phyloP scores from a whole-genome alignment of 2,113 vertebrate genomes.

The Ariopsis seemanni region DNA sequence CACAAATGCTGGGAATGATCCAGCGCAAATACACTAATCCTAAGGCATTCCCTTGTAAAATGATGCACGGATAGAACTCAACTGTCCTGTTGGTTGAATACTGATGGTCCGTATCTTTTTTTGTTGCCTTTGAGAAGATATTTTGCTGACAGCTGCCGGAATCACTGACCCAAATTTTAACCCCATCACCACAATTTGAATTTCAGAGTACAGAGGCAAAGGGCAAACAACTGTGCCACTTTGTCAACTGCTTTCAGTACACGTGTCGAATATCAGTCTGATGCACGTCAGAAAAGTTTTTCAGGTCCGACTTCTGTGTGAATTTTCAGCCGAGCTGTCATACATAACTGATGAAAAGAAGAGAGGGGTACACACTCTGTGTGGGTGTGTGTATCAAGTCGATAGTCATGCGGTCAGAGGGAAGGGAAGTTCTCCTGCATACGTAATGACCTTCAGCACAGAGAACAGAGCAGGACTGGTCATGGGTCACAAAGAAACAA shows the following conservation, averaged over 20 bases:
- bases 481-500: not conserved
- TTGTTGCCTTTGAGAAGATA: not conserved
- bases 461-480: not conserved
- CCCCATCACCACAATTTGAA: not conserved
- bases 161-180: not conserved
- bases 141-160: conserved; percentile 9
- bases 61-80: not conserved
- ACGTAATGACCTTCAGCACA: conserved; percentile 7
- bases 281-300: not conserved
- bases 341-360: conserved; percentile 7
- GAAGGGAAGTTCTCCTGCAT: conserved; percentile 32
- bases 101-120: not conserved
- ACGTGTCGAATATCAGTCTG: not conserved
- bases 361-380: not conserved
- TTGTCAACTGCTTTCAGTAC: not conserved
- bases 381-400: conserved; percentile 26
- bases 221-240: not conserved
- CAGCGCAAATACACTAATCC: not conserved
- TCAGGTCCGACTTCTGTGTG: not conserved
- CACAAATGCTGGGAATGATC: not conserved
- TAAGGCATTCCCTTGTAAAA: not conserved
- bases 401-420: conserved; percentile 48
- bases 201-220: not conserved
- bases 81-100: not conserved
- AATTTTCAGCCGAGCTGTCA: conserved; percentile 7